Evolutionary conservation across 2,797 vertebrate genomes (phyloP).

Genomic region (Muscicapa striata): DNA sequence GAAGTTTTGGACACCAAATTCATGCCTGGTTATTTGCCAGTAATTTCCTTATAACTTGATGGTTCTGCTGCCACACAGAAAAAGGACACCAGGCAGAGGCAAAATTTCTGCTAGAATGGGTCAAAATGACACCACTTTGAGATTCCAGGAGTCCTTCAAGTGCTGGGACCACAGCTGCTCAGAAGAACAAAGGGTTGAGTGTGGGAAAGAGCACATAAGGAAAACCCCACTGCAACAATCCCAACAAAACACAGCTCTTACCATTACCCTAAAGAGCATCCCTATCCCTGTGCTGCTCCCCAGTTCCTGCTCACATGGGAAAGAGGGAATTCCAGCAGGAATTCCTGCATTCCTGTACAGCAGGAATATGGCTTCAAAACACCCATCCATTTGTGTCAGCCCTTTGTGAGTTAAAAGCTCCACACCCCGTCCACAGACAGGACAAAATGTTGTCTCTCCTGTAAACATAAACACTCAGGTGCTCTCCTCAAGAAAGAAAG

Average conservation of each 20-base stretch:
- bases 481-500: background rate
- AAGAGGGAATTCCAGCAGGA: background rate
- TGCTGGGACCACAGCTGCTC: background rate
- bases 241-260: background rate
- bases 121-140: background rate
- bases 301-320: background rate
- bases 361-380: background rate
- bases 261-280: background rate
- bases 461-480: background rate
- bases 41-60: background rate
- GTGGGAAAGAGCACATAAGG: background rate
- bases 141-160: background rate
- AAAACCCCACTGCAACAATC: background rate
- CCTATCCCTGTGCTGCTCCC: background rate
- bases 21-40: background rate
- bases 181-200: background rate
- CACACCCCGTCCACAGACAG: background rate
- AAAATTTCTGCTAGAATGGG: background rate
- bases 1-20: background rate
- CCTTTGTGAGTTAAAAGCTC: background rate
- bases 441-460: background rate
- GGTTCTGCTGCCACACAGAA: background rate
- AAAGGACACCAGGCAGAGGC: background rate
- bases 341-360: background rate
- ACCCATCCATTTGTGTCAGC: background rate